Evolutionary conservation across 1,140 invertebrate genomes (phyloP), one percentile per base, ranked within the genome.

Genomic region (Zaprionus ghesquierei): DNA sequence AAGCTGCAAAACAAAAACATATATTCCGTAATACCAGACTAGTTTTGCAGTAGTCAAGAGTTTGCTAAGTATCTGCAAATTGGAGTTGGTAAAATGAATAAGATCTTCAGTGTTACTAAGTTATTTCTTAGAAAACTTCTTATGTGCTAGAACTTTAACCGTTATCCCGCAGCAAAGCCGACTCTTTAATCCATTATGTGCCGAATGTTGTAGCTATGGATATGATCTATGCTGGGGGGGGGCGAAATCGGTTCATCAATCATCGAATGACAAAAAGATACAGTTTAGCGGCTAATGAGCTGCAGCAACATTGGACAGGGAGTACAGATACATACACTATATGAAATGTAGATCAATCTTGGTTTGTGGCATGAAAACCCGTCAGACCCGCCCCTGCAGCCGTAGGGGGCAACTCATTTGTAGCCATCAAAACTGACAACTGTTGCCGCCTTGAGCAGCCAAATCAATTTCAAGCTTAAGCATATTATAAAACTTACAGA

Each of bases 331-430:
- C 35, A 33, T 38, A 31, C 23, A 27, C 6, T 46, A 46, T 44
- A 44, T 9, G 22, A 51, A 68, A 72, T 72, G 38, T 72, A 72
- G 69, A 72, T 68, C 69, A 72, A 72, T 72, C 69, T 72, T 72
- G 13, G 44, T 51, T 50, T 18, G 10, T 25, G 46, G 69, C 44
- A 66, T 58, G 61, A 51, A 41, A 54, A 25, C 54, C 60, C 27
- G 15, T 6, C n/a, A 38, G 41, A 15, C 35, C 35, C 29, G 62
- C 23, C 22, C 22, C 49, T 20, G 20, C 61, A 38, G 61, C 69
- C 46, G 31, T 33, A n/a, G 44, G 33, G 22, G 5, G 60, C 44
- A 46, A 27, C 54, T 66, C 62, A 66, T 71, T 66, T 66, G 62
- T 51, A 27, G 69, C 44, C n/a, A 70, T 63, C 59, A 63, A 63